Evolutionary conservation across 2,888 invertebrate genomes (phyloP).

Genomic region (Diadegma fenestrale): DNA sequence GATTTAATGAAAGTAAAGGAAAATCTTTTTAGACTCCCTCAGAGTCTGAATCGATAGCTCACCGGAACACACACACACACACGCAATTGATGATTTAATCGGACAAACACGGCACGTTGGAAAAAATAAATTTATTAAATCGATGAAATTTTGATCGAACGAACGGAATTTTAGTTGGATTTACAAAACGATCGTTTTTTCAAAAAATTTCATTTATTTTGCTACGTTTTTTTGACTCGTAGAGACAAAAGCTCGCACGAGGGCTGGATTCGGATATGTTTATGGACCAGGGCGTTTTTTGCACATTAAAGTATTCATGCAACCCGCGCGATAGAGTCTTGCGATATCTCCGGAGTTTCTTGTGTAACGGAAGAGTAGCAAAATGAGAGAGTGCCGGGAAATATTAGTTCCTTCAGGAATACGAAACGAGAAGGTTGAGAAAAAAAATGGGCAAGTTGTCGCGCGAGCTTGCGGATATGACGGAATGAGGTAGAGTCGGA

Average conservation of each 20-base stretch:
- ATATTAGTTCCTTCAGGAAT: conserved; percentile 64
- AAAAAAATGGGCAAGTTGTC: conserved; percentile 10
- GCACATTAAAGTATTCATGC: background rate
- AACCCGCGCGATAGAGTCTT: background rate
- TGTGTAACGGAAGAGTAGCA: conserved; percentile 33
- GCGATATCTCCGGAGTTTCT: conserved; percentile 25
- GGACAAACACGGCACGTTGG: too few relatives aligned
- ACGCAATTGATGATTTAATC: too few relatives aligned
- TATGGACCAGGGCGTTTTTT: background rate
- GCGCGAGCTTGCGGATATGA: conserved; percentile 6
- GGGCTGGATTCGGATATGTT: too few relatives aligned
- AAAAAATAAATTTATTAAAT: too few relatives aligned
- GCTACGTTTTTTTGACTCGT: too few relatives aligned
- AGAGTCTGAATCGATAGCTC: conserved; percentile 43
- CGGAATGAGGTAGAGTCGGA: background rate
- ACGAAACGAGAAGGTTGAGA: conserved; percentile 18
- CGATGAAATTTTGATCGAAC: too few relatives aligned
- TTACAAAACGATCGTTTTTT: too few relatives aligned
- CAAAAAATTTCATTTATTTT: too few relatives aligned
- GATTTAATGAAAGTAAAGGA: conserved; percentile 62
- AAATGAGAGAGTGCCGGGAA: conserved; percentile 36
- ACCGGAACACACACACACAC: too few relatives aligned
- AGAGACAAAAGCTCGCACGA: too few relatives aligned
- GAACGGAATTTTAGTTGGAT: too few relatives aligned
- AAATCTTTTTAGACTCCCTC: conserved; percentile 47